A percentile compares a stretch with the other conserved stretches of the same genome.
Conservation (phyloP, 2,888 invertebrate species). For the Mythimna lalbum region DNA sequence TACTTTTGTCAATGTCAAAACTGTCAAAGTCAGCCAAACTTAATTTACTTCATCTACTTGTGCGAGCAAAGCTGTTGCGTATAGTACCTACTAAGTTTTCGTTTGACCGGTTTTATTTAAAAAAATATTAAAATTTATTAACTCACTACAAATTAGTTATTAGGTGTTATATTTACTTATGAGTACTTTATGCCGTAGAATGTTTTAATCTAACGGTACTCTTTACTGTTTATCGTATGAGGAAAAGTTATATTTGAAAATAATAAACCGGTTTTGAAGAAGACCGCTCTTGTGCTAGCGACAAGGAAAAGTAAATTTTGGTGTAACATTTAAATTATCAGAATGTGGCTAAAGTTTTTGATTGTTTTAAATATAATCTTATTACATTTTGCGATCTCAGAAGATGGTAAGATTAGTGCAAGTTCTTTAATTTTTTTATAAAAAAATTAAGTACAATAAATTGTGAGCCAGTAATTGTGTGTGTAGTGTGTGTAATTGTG, state of each 20-base stretch:
- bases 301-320: conserved; percentile 25
- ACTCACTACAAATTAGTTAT: background rate
- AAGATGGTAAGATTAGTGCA: conserved; percentile 58
- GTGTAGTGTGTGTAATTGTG: too few relatives aligned
- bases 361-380: conserved; percentile 52
- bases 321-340: conserved; percentile 20
- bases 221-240: conserved; percentile 20
- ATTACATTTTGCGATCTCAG: conserved; percentile 45
- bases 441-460: too few relatives aligned
- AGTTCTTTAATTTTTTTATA: background rate
- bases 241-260: conserved; percentile 48
- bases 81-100: background rate
- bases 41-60: conserved; percentile 1
- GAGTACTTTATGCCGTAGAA: background rate
- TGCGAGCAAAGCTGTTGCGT: background rate
- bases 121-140: conserved; percentile 10
- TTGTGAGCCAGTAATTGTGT: too few relatives aligned
- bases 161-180: conserved; percentile 1
- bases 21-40: background rate
- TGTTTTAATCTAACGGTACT: background rate
- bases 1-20: conserved; percentile 27
- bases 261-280: conserved; percentile 58
- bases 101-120: conserved; percentile 47
- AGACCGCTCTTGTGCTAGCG: conserved; percentile 34
- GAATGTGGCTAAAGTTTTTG: conserved; percentile 51